phyloP scores from a whole-genome alignment of 2,113 vertebrate genomes.

The Bos indicus region DNA sequence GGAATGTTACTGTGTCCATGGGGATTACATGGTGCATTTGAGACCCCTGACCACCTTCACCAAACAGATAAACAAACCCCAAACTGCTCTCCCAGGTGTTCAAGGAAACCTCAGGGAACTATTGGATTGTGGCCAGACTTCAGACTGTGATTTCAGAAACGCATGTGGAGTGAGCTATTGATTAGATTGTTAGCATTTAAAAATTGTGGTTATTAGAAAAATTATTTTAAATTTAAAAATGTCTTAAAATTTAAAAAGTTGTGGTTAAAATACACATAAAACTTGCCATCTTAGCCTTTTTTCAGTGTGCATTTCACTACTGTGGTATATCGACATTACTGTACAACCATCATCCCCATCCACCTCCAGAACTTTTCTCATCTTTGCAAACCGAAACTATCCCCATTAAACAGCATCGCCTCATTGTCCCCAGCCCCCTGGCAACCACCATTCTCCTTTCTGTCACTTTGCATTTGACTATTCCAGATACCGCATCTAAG shows the following conservation, averaged over 20 bases:
- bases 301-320: neutral
- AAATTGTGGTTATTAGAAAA: neutral
- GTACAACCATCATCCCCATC: neutral
- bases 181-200: neutral
- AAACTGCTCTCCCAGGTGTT: neutral
- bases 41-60: neutral
- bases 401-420: neutral
- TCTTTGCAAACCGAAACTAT: neutral
- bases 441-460: neutral
- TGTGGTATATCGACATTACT: neutral
- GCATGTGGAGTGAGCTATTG: neutral
- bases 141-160: neutral
- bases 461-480: neutral
- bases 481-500: neutral
- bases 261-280: neutral
- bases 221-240: neutral
- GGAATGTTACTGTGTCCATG: neutral
- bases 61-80: neutral
- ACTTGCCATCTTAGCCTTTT: neutral
- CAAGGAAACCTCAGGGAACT: neutral
- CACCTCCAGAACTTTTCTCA: neutral
- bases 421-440: neutral
- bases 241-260: neutral
- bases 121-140: neutral
- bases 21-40: neutral